Conservation (phyloP, 2,797 vertebrate species). For the Acanthurus tractus region DNA sequence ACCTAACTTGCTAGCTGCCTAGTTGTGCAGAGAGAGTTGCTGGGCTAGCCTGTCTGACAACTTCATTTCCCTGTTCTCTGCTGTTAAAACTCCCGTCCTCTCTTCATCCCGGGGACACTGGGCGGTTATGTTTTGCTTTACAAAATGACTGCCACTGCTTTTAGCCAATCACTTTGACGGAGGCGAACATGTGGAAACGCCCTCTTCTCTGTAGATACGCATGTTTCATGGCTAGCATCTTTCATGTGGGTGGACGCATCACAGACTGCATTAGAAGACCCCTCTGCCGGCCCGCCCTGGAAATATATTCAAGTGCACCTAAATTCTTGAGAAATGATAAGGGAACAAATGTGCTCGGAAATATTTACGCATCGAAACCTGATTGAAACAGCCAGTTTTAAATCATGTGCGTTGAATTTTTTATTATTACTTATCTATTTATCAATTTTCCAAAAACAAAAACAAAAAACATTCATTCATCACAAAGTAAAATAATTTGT, state of each 20-base stretch:
- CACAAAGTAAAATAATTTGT: background rate
- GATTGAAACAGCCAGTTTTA: too few species aligned
- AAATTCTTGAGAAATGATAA: background rate
- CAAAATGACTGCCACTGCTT: slow-evolving; percentile 41
- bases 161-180: slow-evolving; percentile 46
- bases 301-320: background rate
- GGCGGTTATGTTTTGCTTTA: slow-evolving; percentile 72
- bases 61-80: slow-evolving; percentile 83
- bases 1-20: slow-evolving; percentile 62
- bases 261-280: fast-evolving
- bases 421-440: too few species aligned
- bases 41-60: slow-evolving; percentile 72
- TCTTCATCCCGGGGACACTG: slow-evolving; percentile 69
- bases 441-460: too few species aligned
- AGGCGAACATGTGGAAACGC: background rate
- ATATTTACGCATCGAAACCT: background rate
- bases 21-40: slow-evolving; percentile 38
- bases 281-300: background rate
- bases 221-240: background rate
- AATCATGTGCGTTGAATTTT: too few species aligned
- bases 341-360: background rate
- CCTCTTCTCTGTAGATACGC: slow-evolving; percentile 21
- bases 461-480: background rate
- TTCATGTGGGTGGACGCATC: background rate
- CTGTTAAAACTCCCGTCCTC: slow-evolving; percentile 61